phyloP scores from a whole-genome alignment of 2,113 vertebrate species.

The Atrichornis clamosus region DNA sequence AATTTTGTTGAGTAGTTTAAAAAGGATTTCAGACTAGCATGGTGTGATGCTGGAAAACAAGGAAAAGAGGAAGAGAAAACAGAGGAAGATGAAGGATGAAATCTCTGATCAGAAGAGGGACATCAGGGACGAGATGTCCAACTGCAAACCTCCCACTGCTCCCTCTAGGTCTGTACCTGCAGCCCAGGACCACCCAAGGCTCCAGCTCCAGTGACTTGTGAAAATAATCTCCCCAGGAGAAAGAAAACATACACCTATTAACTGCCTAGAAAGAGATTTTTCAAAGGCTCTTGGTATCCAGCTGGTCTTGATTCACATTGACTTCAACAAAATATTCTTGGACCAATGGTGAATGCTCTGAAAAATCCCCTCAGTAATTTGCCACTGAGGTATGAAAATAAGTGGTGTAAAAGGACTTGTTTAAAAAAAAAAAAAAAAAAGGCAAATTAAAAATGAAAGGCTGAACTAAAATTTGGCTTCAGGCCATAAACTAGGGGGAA shows the following conservation, averaged over 20 bases:
- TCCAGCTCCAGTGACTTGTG: background rate
- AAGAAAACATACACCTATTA: slow-evolving; percentile 46
- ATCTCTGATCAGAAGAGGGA: background rate
- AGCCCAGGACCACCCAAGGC: slow-evolving; percentile 18
- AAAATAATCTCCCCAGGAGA: slow-evolving; percentile 40
- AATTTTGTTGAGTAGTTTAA: background rate
- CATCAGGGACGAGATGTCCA: background rate
- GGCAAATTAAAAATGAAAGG: slow-evolving; percentile 52
- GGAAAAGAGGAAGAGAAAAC: background rate
- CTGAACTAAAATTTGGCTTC: slow-evolving; percentile 49
- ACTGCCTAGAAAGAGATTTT: slow-evolving; percentile 29
- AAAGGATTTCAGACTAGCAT: background rate
- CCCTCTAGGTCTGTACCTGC: background rate
- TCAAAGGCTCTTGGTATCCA: slow-evolving; percentile 44
- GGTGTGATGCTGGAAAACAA: background rate
- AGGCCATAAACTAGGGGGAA: slow-evolving; percentile 39
- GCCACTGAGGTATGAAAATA: slow-evolving; percentile 43
- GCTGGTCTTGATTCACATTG: slow-evolving; percentile 43
- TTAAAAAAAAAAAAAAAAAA: background rate
- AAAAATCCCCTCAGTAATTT: slow-evolving; percentile 31
- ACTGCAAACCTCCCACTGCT: background rate
- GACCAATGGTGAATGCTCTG: background rate
- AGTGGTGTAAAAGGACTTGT: background rate
- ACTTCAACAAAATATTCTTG: slow-evolving; percentile 33
- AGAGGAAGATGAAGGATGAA: background rate